phyloP scores from a whole-genome alignment of 92 coral and sea anemone species.

The Umimayanthus kanabou region DNA sequence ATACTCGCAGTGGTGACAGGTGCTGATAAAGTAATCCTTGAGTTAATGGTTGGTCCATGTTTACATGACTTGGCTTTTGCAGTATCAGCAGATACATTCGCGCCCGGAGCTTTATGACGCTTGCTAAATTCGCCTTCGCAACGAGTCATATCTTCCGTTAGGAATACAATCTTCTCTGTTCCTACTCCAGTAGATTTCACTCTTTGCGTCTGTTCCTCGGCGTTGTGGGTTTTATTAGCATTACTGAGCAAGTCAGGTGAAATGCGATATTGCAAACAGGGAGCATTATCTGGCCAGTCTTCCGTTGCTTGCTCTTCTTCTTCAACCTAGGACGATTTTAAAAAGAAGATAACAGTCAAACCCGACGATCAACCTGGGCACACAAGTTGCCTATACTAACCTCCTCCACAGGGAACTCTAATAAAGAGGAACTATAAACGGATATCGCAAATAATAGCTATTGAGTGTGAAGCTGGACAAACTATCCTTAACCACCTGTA shows the following conservation, averaged over 20 bases:
- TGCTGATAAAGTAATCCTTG: conserved; percentile 72
- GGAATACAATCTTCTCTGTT: conserved; percentile 75
- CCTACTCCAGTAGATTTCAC: conserved; percentile 37
- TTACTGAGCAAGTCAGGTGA: conserved; percentile 35
- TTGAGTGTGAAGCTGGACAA: too few relatives aligned
- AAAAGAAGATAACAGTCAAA: background rate
- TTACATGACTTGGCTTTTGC: conserved; percentile 3
- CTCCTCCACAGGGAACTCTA: too few relatives aligned
- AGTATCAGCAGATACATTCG: conserved; percentile 33
- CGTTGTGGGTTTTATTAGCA: background rate
- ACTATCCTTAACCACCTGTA: too few relatives aligned
- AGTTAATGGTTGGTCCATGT: conserved; percentile 12
- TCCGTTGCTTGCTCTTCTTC: conserved; percentile 7
- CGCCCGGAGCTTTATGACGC: conserved; percentile 79
- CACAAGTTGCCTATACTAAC: too few relatives aligned
- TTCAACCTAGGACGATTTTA: conserved; percentile 11
- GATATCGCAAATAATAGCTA: too few relatives aligned
- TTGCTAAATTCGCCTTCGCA: conserved; percentile 87
- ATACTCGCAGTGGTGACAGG: conserved; percentile 61
- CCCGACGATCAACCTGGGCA: too few relatives aligned
- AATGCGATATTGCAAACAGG: conserved; percentile 2
- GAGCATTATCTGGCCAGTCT: background rate
- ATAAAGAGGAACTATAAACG: too few relatives aligned
- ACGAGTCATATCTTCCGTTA: conserved; percentile 85
- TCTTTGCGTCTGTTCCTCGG: conserved; percentile 36